These are phyloP conservation scores for Coturnix japonica DNA, from an alignment of 2,113 vertebrate species.

Conservation along the genomic window DNA sequence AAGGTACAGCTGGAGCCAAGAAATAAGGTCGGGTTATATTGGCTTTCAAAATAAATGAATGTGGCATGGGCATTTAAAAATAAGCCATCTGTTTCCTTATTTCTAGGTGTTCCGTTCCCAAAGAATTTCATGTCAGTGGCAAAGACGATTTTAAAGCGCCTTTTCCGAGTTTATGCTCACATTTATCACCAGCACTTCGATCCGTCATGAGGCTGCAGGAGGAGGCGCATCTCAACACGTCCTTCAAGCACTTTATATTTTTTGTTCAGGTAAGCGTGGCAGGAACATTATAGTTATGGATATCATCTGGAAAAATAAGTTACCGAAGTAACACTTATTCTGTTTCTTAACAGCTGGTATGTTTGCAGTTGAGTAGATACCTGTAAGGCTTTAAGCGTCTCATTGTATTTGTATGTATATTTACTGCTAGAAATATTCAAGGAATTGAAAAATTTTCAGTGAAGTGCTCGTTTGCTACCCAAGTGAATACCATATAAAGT, in stretches of 20 bases:
- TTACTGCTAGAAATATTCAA: neutral
- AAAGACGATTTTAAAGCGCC: conserved; percentile 86
- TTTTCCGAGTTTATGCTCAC: conserved; percentile 86
- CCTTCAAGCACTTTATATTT: conserved; percentile 90
- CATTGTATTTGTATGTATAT: neutral
- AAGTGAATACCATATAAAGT: rapidly evolving
- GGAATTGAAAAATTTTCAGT: neutral
- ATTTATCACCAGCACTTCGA: conserved; percentile 89
- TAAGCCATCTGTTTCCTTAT: neutral
- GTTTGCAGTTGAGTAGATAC: neutral
- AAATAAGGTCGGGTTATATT: neutral
- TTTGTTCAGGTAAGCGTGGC: conserved; percentile 81
- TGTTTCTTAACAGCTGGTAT: neutral
- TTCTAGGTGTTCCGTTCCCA: conserved; percentile 83
- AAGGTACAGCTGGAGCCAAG: neutral
- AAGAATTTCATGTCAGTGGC: conserved; percentile 89
- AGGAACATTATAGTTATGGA: neutral
- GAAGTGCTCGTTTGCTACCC: rapidly evolving
- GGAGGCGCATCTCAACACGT: conserved; percentile 87
- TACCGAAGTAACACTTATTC: neutral
- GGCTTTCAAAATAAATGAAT: neutral
- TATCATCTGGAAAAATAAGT: neutral
- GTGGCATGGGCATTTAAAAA: rapidly evolving
- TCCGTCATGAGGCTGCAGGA: conserved; percentile 87
- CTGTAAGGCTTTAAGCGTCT: neutral